Conservation (phyloP, 53 echinoderm and acorn worm genomes). For the Echinometra lucunter region DNA sequence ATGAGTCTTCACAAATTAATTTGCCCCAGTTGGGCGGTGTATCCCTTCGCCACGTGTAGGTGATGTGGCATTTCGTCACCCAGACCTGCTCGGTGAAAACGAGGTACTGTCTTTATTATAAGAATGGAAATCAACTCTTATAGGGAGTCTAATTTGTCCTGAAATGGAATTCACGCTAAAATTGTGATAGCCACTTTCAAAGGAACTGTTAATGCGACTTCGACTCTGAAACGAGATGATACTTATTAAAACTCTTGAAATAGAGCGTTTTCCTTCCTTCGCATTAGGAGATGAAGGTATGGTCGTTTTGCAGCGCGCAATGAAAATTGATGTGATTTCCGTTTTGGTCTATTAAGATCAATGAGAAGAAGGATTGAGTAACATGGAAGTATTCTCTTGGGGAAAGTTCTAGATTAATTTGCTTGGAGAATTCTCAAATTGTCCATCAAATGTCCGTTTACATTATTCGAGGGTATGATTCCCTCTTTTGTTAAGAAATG, state of each 20-base stretch:
- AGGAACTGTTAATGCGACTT: too few species aligned
- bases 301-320: background rate
- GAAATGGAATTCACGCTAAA: too few species aligned
- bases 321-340: background rate
- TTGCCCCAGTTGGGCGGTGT: slow-evolving; percentile 58
- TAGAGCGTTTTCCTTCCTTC: too few species aligned
- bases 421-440: background rate
- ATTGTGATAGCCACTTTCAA: too few species aligned
- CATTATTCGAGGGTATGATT: background rate
- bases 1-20: slow-evolving; percentile 60
- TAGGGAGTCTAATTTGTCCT: too few species aligned
- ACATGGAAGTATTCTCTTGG: background rate
- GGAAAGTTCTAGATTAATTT: background rate
- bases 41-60: background rate
- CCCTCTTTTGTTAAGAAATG: background rate
- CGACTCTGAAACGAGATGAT: too few species aligned
- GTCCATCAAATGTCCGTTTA: background rate
- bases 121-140: too few species aligned
- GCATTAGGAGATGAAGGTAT: too few species aligned
- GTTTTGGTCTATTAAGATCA: background rate
- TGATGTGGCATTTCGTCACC: slow-evolving; percentile 19
- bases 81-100: background rate
- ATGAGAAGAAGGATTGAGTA: background rate
- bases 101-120: too few species aligned
- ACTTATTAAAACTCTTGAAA: too few species aligned